Conservation (phyloP, 2,113 vertebrate genomes). For the Peucedramus taeniatus region DNA sequence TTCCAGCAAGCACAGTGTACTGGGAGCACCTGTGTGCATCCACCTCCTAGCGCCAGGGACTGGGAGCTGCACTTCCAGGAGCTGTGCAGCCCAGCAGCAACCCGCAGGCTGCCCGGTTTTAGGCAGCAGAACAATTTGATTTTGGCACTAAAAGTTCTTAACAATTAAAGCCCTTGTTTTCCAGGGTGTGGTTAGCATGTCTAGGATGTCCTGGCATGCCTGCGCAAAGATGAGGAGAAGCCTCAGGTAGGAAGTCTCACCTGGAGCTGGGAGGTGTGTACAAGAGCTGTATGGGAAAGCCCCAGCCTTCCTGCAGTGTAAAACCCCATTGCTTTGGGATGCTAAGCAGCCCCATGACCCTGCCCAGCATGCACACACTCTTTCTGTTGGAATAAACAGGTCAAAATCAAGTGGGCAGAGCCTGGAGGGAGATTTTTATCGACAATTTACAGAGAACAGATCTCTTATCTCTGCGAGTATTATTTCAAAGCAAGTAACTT, state of each 20-base stretch:
- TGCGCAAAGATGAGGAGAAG: background rate
- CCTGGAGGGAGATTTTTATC: background rate
- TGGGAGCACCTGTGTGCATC: no score
- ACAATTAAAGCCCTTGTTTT: background rate
- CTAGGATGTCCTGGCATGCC: background rate
- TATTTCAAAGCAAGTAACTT: background rate
- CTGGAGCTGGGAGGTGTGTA: background rate
- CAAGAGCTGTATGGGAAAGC: background rate
- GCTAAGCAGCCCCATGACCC: fast-evolving
- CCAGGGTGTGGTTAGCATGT: background rate
- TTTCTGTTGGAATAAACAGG: background rate
- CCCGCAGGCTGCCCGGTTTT: background rate
- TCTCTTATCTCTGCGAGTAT: background rate
- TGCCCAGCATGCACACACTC: background rate
- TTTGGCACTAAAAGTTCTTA: background rate
- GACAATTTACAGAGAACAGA: background rate
- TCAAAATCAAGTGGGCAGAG: background rate
- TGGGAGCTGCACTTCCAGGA: background rate
- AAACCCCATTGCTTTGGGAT: background rate
- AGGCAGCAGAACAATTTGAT: background rate
- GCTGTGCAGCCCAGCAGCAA: background rate
- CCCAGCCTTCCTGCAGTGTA: background rate
- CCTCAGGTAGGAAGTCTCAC: background rate
- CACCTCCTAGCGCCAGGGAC: background rate
- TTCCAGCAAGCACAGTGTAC: background rate